Evolutionary conservation across 2,797 vertebrate species (phyloP).

Genomic region (Hoplostethus atlanticus): DNA sequence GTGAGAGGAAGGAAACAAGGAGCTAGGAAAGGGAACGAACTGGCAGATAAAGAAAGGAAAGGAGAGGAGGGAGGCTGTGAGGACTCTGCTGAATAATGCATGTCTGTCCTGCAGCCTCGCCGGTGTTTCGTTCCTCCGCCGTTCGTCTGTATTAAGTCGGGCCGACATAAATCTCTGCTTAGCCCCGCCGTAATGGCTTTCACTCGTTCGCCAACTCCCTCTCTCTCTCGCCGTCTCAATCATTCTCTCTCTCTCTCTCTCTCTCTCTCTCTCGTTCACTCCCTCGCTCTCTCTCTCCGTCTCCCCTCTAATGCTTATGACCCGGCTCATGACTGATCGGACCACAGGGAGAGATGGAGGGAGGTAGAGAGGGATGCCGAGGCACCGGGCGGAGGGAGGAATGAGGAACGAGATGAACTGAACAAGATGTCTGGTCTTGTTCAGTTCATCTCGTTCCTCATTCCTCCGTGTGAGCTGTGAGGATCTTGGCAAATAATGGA

Average conservation of each 20-base stretch:
- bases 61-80: conserved; percentile 33
- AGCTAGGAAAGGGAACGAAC: neutral
- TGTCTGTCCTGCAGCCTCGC: conserved; percentile 42
- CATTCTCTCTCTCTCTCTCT: conserved; percentile 19
- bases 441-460: too few relatives aligned
- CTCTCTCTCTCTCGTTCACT: conserved; percentile 27
- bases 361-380: neutral
- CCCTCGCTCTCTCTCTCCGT: neutral
- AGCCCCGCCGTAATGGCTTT: conserved; percentile 50
- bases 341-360: neutral
- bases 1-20: conserved; percentile 14
- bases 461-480: too few relatives aligned
- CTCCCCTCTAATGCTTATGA: conserved; percentile 20
- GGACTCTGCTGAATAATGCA: conserved; percentile 64
- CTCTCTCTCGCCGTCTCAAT: neutral
- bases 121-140: conserved; percentile 57
- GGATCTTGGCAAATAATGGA: too few relatives aligned
- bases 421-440: too few relatives aligned
- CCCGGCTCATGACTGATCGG: conserved; percentile 13
- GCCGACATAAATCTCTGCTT: conserved; percentile 65
- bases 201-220: conserved; percentile 34
- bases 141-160: conserved; percentile 55
- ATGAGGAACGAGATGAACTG: neutral
- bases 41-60: conserved; percentile 35
- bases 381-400: neutral